phyloP scores from a whole-genome alignment of 2,888 invertebrate genomes.

The Sphinx pinastri region DNA sequence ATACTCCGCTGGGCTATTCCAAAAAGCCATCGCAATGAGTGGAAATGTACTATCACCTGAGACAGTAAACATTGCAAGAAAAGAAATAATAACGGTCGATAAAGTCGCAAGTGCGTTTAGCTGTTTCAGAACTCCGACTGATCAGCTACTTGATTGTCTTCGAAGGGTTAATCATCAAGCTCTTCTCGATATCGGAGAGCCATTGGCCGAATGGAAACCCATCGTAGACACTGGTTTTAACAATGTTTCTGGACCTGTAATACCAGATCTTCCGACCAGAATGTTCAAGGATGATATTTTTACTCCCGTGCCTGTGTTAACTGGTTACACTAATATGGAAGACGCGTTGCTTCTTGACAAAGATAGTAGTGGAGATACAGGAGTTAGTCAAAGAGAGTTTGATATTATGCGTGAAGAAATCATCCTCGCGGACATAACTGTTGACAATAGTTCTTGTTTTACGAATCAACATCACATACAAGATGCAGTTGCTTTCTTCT shows the following conservation, averaged over 20 bases:
- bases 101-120: conserved; percentile 86
- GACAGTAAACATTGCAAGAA: conserved; percentile 85
- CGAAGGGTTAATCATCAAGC: conserved; percentile 84
- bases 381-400: conserved; percentile 84
- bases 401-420: conserved; percentile 86
- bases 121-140: conserved; percentile 87
- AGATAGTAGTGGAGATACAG: conserved; percentile 83
- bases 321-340: conserved; percentile 93
- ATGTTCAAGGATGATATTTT: conserved; percentile 85
- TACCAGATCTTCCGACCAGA: conserved; percentile 86
- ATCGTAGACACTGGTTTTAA: conserved; percentile 89
- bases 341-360: conserved; percentile 87
- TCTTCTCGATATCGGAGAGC: conserved; percentile 85
- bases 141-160: conserved; percentile 87
- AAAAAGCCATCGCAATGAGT: conserved; percentile 92
- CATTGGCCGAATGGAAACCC: conserved; percentile 88
- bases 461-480: conserved; percentile 87
- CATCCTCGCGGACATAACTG: conserved; percentile 84
- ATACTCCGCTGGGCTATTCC: conserved; percentile 87
- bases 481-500: conserved; percentile 90
- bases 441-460: conserved; percentile 82
- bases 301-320: conserved; percentile 88
- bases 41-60: conserved; percentile 87
- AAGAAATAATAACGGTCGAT: conserved; percentile 85
- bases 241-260: conserved; percentile 86